These are phyloP conservation scores for Lutjanus erythropterus DNA, from an alignment of 2,113 vertebrate genomes.

Conservation along the genomic window DNA sequence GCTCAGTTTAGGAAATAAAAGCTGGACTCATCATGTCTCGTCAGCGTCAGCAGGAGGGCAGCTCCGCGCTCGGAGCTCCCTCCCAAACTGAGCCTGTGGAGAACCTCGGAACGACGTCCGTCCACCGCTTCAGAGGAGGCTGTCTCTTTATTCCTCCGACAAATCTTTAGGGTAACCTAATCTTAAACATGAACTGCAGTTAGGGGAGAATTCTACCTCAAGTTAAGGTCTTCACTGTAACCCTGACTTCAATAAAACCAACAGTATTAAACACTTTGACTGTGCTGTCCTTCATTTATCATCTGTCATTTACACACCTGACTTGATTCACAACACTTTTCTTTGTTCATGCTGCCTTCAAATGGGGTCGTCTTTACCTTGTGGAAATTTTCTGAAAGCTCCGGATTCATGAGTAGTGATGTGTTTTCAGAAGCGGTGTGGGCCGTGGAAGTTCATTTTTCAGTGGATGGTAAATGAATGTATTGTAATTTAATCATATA, in stretches of 20 bases:
- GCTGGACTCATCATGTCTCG: not conserved
- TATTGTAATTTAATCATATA: too few species aligned
- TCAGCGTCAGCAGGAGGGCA: not conserved
- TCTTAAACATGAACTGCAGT: slow-evolving; percentile 41
- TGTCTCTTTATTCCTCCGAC: not conserved
- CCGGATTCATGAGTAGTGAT: too few species aligned
- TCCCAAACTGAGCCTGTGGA: slow-evolving; percentile 12
- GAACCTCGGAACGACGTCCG: not conserved
- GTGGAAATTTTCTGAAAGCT: too few species aligned
- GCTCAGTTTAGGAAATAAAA: slow-evolving; percentile 89
- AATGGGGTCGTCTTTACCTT: too few species aligned
- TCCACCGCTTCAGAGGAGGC: not conserved
- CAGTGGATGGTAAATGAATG: too few species aligned
- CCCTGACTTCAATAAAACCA: slow-evolving; percentile 70
- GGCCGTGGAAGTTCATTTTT: too few species aligned
- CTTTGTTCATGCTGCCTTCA: too few species aligned
- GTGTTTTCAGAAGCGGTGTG: too few species aligned
- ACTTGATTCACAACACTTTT: too few species aligned
- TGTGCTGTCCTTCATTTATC: not conserved
- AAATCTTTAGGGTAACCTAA: slow-evolving; percentile 29
- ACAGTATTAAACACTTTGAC: slow-evolving; percentile 57
- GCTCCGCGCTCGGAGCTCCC: not conserved
- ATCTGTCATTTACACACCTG: too few species aligned
- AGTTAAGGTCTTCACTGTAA: slow-evolving; percentile 65
- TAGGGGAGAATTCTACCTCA: slow-evolving; percentile 68